phyloP scores from a whole-genome alignment of 2,113 vertebrate genomes.

The Rutilus rutilus region DNA sequence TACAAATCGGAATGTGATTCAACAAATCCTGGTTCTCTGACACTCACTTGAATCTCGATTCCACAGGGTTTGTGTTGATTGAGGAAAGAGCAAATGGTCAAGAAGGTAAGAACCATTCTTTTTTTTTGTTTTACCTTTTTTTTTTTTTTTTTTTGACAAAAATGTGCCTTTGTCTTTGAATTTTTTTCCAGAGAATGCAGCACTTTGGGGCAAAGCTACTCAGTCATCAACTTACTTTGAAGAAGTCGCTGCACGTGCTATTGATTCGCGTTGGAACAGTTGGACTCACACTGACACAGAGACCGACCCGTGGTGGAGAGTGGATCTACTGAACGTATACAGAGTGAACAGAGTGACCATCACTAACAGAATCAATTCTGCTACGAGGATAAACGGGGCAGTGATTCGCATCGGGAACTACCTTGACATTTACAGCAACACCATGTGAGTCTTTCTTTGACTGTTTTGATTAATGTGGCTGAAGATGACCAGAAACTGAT shows the following conservation, averaged over 20 bases:
- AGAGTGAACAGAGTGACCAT: too few relatives aligned
- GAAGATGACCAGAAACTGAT: too few relatives aligned
- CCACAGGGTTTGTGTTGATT: not conserved
- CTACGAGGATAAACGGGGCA: too few relatives aligned
- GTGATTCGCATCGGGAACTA: too few relatives aligned
- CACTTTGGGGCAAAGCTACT: not conserved
- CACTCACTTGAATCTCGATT: not conserved
- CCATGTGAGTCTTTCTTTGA: too few relatives aligned
- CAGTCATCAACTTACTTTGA: not conserved
- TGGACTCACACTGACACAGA: not conserved
- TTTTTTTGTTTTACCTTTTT: not conserved
- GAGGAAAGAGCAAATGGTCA: not conserved
- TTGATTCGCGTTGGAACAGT: not conserved
- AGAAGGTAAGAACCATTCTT: not conserved
- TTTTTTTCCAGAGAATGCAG: not conserved
- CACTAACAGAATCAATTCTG: too few relatives aligned
- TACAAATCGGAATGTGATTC: too few relatives aligned
- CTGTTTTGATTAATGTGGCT: too few relatives aligned
- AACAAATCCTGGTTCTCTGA: not conserved
- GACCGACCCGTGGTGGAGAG: slow-evolving; percentile 3
- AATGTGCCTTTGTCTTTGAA: not conserved
- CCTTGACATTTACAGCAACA: too few relatives aligned
- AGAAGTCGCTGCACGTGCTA: too few relatives aligned
- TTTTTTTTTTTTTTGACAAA: too few relatives aligned
- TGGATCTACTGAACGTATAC: not conserved